phyloP scores from a whole-genome alignment of 2,113 vertebrate species.

The Macrotis lagotis region DNA sequence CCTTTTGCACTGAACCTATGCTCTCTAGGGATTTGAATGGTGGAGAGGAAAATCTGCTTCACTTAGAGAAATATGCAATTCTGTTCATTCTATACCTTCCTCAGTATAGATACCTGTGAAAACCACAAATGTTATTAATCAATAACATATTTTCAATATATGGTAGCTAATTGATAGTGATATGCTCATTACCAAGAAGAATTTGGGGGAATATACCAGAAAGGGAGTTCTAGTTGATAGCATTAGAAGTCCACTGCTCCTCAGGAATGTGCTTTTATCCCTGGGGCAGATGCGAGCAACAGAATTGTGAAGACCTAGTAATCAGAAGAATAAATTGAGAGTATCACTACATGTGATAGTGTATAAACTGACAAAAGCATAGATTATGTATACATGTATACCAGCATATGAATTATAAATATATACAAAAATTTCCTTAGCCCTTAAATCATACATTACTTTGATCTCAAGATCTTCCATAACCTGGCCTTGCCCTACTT shows the following conservation, averaged over 20 bases:
- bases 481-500: neutral
- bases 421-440: neutral
- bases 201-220: neutral
- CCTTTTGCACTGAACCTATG: neutral
- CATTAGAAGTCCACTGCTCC: neutral
- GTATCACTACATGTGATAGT: neutral
- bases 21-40: neutral
- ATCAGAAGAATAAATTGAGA: neutral
- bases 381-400: neutral
- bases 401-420: neutral
- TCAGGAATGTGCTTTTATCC: neutral
- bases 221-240: neutral
- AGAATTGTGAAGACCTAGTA: neutral
- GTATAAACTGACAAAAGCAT: neutral
- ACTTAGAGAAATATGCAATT: neutral
- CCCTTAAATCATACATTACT: neutral
- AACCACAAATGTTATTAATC: neutral
- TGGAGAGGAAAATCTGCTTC: neutral
- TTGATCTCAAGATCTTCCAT: neutral
- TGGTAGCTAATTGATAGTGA: neutral
- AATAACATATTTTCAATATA: neutral
- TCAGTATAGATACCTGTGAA: neutral
- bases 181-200: neutral
- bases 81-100: neutral
- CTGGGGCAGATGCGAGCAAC: neutral